Evolutionary conservation across 2,888 invertebrate genomes (phyloP), one percentile per base, ranked within the genome.

Genomic region (Pseudococcus viburni): DNA sequence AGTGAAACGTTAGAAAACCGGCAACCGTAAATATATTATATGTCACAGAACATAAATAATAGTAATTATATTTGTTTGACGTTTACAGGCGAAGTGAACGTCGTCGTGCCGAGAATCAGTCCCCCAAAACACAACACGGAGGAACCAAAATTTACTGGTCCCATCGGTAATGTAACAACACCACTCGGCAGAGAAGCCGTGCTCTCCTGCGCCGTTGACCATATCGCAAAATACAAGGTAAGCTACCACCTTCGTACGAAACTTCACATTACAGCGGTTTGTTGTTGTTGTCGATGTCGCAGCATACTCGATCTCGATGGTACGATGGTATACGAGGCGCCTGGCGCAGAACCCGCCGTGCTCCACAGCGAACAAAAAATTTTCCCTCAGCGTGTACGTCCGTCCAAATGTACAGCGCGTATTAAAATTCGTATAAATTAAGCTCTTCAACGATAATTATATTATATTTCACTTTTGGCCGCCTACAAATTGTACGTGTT

Each of bases 141-240:
- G 51, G 94, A 93, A 90, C 96, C 96, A 0, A 94, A 94, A 91
- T 96, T 96, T 91, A 92, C 93, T 85, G 94, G 94, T 80, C 94
- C 94, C 46, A 95, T 96, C 89, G 93, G 94, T 90, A 96, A 96
- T 91, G 94, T 95, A 90, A 96, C 96, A 0, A 95, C 95, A 11
- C 94, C 95, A 8, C 93, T 95, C 42, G 95, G 96, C 55, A 93
- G 95, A 89, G 95, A 96, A 91, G 95, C 95, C 0, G 92, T 95
- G 7, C 93, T 96, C 9, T 94, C 94, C 88, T 96, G 96, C 91
- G 94, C 94, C 48, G 95, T 96, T 5, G 94, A 94, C 59, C 94
- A 95, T 90, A 93, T 96, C 89, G 95, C 95, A 80, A 94, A 94
- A 91, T 95, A 95, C 92, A 95, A 95, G 94, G 96, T 95, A 93